phyloP scores from a whole-genome alignment of 2,797 vertebrate species.

The Epinephelus malabaricus region DNA sequence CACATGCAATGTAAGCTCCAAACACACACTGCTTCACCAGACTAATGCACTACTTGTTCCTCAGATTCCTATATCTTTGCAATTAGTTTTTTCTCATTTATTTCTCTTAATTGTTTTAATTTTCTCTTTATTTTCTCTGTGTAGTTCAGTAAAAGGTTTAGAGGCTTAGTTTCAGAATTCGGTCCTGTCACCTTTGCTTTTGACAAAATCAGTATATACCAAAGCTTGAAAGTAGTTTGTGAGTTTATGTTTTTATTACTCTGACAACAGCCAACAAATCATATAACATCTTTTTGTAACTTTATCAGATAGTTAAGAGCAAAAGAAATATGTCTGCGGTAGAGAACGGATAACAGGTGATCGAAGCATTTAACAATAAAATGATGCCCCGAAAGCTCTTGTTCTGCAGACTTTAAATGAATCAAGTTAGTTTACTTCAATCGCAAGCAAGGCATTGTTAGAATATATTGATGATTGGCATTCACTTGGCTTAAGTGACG shows the following conservation, averaged over 20 bases:
- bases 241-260: constrained; percentile 15
- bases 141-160: constrained; percentile 2
- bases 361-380: too few species aligned
- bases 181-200: neutral
- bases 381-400: too few species aligned
- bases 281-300: neutral
- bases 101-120: neutral
- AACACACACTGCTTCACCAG: neutral
- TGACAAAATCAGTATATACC: constrained; percentile 7
- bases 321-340: neutral
- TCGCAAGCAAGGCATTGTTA: neutral
- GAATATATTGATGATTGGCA: neutral
- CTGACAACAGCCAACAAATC: neutral
- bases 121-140: neutral
- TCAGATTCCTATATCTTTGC: neutral
- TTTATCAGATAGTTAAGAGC: neutral
- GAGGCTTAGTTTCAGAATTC: neutral
- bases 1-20: constrained; percentile 92
- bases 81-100: neutral
- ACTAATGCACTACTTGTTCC: neutral
- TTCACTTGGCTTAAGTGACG: neutral
- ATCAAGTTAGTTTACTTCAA: too few species aligned
- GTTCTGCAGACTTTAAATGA: too few species aligned
- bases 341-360: too few species aligned
- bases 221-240: constrained; percentile 18